phyloP scores from a whole-genome alignment of 2,888 invertebrate species.

The Hypercompe scribonia region DNA sequence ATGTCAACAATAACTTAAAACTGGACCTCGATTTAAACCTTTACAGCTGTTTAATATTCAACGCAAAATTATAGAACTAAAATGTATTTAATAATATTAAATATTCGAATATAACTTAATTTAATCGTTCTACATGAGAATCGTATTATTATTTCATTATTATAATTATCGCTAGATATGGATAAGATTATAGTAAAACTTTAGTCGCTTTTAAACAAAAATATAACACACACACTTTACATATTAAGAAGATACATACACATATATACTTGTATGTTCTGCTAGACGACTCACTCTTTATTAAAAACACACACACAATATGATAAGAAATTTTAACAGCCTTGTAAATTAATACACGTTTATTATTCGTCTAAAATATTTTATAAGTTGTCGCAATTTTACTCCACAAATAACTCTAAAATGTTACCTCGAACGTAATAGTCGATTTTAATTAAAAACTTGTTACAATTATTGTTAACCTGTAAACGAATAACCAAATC shows the following conservation, averaged over 20 bases:
- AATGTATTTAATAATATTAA: not conserved
- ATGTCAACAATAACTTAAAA: constrained; percentile 27
- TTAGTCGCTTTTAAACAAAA: not conserved
- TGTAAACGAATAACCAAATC: not conserved
- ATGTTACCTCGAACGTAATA: not conserved
- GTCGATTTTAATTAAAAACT: not conserved
- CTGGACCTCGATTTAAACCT: constrained; percentile 18
- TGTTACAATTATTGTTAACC: constrained; percentile 7
- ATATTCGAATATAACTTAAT: not conserved
- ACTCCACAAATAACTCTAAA: not conserved
- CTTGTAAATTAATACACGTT: not conserved
- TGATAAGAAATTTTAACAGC: not conserved
- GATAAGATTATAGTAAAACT: not conserved
- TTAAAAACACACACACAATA: not conserved
- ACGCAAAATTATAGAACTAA: not conserved
- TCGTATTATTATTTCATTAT: too few relatives aligned
- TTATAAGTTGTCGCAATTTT: not conserved
- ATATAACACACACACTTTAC: too few relatives aligned
- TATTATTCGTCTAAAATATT: not conserved
- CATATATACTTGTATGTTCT: too few relatives aligned
- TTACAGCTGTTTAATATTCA: constrained; percentile 24
- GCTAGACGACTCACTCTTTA: too few relatives aligned
- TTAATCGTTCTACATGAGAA: not conserved
- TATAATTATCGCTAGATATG: too few relatives aligned
- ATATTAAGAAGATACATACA: not conserved